A percentile compares a stretch with the other conserved stretches of the same genome.
phyloP scores from a whole-genome alignment of 2,113 vertebrate species.

The Hippoglossus stenolepis region DNA sequence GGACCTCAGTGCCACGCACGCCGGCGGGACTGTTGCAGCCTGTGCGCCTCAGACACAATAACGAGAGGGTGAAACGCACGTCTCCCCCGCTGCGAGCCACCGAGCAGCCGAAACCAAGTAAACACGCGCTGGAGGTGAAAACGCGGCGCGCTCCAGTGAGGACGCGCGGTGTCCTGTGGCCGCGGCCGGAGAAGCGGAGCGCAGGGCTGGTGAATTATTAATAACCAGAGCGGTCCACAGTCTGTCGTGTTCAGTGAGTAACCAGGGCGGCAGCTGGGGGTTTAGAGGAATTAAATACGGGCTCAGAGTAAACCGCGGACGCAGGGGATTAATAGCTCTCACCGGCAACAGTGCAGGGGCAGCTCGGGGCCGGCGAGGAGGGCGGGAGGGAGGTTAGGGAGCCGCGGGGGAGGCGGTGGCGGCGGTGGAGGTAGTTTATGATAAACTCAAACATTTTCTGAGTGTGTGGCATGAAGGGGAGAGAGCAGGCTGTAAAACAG shows the following conservation, averaged over 20 bases:
- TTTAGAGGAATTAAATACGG: slow-evolving; percentile 87
- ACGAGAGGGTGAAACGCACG: background rate
- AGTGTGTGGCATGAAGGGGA: background rate
- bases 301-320: slow-evolving; percentile 84
- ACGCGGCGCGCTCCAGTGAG: slow-evolving; percentile 28
- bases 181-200: slow-evolving; percentile 74
- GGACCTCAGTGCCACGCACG: background rate
- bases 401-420: slow-evolving; percentile 21
- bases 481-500: background rate
- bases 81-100: no score
- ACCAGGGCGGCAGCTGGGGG: slow-evolving; percentile 86
- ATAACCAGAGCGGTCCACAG: slow-evolving; percentile 83
- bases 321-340: slow-evolving; percentile 84
- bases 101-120: background rate
- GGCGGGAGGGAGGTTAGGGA: slow-evolving; percentile 45
- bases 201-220: slow-evolving; percentile 85
- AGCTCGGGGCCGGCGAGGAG: slow-evolving; percentile 61
- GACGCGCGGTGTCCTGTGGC: slow-evolving; percentile 68
- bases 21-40: background rate
- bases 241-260: slow-evolving; percentile 83
- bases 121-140: background rate
- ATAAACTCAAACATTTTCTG: slow-evolving; percentile 39
- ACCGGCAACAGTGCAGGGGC: slow-evolving; percentile 79
- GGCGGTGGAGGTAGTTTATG: slow-evolving; percentile 18
- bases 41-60: background rate